These are phyloP conservation scores for Galerucella pusilla DNA, from an alignment of 2,888 invertebrate species.

Conservation along the genomic window DNA sequence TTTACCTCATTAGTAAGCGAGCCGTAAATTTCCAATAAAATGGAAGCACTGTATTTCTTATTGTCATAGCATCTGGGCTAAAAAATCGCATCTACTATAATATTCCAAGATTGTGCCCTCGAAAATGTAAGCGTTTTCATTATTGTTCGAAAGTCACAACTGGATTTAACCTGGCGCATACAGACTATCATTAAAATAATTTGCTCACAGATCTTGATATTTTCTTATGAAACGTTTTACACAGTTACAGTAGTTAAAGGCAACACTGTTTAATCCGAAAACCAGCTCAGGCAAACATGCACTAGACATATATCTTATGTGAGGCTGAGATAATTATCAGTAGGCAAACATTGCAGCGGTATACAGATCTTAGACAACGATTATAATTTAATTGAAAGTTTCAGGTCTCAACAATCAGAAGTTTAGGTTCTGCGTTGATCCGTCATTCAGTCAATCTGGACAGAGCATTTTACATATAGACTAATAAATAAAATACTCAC, in stretches of 20 bases:
- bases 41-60: slow-evolving; percentile 17
- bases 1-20: slow-evolving; percentile 42
- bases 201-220: slow-evolving; percentile 27
- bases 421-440: too few relatives aligned
- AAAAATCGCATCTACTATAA: slow-evolving; percentile 27
- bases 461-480: too few relatives aligned
- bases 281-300: neutral
- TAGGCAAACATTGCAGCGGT: neutral
- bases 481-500: neutral
- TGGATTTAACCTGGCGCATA: slow-evolving; percentile 19
- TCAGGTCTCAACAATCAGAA: too few relatives aligned
- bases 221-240: slow-evolving; percentile 26
- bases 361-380: neutral
- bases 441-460: too few relatives aligned
- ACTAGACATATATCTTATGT: neutral
- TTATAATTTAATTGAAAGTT: too few relatives aligned
- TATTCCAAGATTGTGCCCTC: slow-evolving; percentile 25
- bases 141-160: slow-evolving; percentile 24
- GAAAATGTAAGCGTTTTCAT: slow-evolving; percentile 21
- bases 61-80: slow-evolving; percentile 17
- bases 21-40: slow-evolving; percentile 38
- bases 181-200: slow-evolving; percentile 28
- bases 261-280: neutral
- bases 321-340: neutral
- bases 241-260: neutral